These are phyloP conservation scores for Habropoda laboriosa DNA, from an alignment of 1,140 invertebrate species.

Conservation along the genomic window DNA sequence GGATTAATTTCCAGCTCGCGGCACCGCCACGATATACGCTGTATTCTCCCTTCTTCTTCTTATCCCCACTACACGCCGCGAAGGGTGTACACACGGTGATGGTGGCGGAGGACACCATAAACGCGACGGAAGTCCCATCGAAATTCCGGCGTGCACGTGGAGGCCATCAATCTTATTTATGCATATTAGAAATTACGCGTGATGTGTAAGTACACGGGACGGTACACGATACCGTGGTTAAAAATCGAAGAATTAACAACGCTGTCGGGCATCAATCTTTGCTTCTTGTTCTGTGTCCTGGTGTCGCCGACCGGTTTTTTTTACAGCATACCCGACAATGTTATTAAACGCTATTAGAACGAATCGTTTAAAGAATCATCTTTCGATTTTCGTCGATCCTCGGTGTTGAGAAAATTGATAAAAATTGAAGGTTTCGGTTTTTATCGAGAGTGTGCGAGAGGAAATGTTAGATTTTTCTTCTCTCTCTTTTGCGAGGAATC, in stretches of 20 bases:
- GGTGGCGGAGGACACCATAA: conserved; percentile 2
- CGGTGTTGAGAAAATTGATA: background rate
- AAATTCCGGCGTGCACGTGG: conserved; percentile 57
- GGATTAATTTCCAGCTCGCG: conserved; percentile 57
- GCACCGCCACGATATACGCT: background rate
- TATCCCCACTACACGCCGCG: too few relatives aligned
- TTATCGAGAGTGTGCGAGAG: too few relatives aligned
- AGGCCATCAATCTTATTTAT: conserved; percentile 66
- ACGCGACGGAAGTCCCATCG: conserved; percentile 56
- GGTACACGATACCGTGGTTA: conserved; percentile 55
- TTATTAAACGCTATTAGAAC: conserved; percentile 52
- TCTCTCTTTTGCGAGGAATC: conserved; percentile 13
- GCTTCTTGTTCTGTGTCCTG: conserved; percentile 10
- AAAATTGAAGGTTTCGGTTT: too few relatives aligned
- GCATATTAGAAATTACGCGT: conserved; percentile 65
- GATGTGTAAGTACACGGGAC: conserved; percentile 50
- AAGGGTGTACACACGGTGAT: conserved; percentile 14
- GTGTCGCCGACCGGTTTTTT: conserved; percentile 52
- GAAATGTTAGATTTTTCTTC: too few relatives aligned
- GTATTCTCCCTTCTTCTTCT: background rate
- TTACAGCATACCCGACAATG: conserved; percentile 24
- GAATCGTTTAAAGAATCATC: background rate
- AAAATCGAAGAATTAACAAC: conserved; percentile 59
- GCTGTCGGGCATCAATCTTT: conserved; percentile 64
- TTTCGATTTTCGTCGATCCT: background rate